phyloP scores from a whole-genome alignment of 2,113 vertebrate genomes.

The Felis chaus region DNA sequence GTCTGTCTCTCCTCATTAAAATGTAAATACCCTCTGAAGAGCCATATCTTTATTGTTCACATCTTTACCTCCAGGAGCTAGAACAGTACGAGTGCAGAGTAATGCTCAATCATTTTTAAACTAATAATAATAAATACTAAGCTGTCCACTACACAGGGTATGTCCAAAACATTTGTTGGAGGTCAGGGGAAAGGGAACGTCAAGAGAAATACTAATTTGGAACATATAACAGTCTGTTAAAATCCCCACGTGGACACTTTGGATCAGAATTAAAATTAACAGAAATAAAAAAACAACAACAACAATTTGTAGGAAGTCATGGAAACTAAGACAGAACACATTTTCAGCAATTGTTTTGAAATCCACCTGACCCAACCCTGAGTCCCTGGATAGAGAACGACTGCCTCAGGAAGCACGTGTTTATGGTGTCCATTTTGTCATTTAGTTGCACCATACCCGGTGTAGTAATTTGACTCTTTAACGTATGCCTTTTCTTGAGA shows the following conservation, averaged over 20 bases:
- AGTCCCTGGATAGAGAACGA: neutral
- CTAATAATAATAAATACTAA: neutral
- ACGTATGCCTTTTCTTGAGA: neutral
- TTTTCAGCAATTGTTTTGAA: slow-evolving; percentile 42
- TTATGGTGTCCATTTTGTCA: neutral
- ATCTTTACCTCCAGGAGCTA: neutral
- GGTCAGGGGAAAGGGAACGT: neutral
- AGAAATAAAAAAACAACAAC: neutral
- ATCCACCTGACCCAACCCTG: neutral
- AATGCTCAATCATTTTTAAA: neutral
- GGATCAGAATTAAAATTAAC: neutral
- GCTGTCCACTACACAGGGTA: neutral
- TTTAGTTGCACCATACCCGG: neutral
- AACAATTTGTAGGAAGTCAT: neutral
- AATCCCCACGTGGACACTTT: neutral
- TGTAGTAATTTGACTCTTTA: neutral
- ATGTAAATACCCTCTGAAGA: neutral
- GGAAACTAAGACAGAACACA: neutral
- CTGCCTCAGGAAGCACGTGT: neutral
- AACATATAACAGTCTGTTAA: neutral
- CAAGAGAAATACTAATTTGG: neutral
- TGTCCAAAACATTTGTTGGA: neutral
- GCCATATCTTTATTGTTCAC: neutral
- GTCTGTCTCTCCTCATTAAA: neutral
- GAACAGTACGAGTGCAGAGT: neutral